Evolutionary conservation across 2,797 vertebrate species (phyloP), one percentile per base, ranked within the genome.

Genomic region (Otolemur crassicaudatus): DNA sequence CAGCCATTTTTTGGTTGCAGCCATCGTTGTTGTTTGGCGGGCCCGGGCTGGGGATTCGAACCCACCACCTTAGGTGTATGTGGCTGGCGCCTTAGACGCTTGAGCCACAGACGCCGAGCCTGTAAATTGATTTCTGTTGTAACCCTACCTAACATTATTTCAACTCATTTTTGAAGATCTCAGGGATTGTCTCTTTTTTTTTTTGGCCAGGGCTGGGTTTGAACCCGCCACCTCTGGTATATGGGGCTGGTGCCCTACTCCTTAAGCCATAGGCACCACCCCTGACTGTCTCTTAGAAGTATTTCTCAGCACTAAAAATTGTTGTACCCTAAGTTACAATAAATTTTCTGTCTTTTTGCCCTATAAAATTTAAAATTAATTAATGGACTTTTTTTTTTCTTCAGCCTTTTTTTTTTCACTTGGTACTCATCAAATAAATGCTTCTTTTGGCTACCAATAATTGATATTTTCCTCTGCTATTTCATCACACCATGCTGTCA

Each of bases 221-320:
- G 40, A 40, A 40, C 40, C 40, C 6, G 1, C 40, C 40, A 40
- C 40, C 40, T 40, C 40, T 40, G 40, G 40, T 40, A 40, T 40
- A 40, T 40, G 40, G 5, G 40, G 40, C 40, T 6, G 40, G 40
- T 40, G 40, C 40, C 40, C 40, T 40, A 40, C 40, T 40, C 40
- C 40, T 40, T 40, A 5, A 40, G 40, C 40, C 40, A 40, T 40
- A 40, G 40, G 40, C 40, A 40, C 6, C 40, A 40, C 40, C 40
- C 40, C 40, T 40, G 40, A 80, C 16, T 75, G 10, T 75, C 58
- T 69, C 5, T 70, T 20, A 67, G 84, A 13, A 81, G 63, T 53
- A 91, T 84, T 40, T 86, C n/a, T 91, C 31, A 61, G 29, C 31
- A 60, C 61, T 80, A 86, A 87, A 70, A 80, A 83, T 69, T 87